These are phyloP conservation scores for Panurus biarmicus DNA, from an alignment of 2,113 vertebrate species.

Conservation along the genomic window DNA sequence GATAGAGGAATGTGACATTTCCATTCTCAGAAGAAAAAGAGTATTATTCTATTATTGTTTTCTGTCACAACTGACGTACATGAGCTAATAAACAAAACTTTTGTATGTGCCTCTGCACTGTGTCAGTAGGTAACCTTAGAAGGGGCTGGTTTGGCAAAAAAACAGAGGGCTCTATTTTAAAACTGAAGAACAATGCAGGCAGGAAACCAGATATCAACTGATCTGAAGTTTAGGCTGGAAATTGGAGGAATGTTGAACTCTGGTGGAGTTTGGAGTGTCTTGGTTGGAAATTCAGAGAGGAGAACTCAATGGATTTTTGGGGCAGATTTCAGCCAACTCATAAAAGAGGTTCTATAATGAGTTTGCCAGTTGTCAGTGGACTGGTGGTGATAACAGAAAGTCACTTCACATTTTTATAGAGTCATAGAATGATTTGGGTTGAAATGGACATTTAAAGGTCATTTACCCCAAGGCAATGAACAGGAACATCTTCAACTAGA, in stretches of 20 bases:
- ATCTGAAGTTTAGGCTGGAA: neutral
- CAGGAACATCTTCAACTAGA: neutral
- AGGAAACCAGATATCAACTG: neutral
- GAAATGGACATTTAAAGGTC: neutral
- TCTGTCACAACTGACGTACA: neutral
- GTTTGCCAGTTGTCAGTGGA: neutral
- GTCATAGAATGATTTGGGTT: neutral
- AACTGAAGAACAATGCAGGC: neutral
- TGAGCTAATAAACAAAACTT: neutral
- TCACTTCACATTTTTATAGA: neutral
- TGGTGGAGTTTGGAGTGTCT: neutral
- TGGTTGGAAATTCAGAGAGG: neutral
- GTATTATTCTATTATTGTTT: neutral
- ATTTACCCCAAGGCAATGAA: neutral
- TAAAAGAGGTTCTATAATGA: neutral
- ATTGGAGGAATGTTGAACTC: neutral
- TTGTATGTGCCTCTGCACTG: neutral
- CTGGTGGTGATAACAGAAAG: neutral
- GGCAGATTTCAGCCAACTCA: neutral
- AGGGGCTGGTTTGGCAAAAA: neutral
- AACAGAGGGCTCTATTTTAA: neutral
- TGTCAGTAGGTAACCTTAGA: neutral
- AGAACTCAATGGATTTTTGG: neutral
- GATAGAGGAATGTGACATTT: neutral
- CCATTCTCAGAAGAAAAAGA: neutral